Conservation (phyloP, 2,113 vertebrate species). For the Hemiprocne comata region DNA sequence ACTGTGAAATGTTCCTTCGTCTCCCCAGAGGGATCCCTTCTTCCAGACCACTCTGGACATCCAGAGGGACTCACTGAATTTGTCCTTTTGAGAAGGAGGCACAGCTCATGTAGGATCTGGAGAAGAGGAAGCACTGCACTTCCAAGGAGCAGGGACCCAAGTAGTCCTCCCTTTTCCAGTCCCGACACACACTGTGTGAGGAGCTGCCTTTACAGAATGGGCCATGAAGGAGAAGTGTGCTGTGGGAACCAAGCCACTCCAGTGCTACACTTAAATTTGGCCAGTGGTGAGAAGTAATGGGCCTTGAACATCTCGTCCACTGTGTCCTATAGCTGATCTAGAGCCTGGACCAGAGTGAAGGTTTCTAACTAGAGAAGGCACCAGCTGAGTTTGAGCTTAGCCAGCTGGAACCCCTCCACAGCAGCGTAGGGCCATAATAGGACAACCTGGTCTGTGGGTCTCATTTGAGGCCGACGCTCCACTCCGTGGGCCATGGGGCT, state of each 20-base stretch:
- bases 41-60: background rate
- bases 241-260: rapidly evolving
- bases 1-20: background rate
- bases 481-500: background rate
- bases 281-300: background rate
- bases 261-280: background rate
- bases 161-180: background rate
- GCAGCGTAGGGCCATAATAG: background rate
- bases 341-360: background rate
- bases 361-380: background rate
- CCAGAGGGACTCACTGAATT: background rate
- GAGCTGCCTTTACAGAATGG: background rate
- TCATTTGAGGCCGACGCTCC: background rate
- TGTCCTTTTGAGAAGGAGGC: background rate
- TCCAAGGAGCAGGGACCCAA: rapidly evolving
- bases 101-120: background rate
- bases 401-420: background rate
- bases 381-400: background rate
- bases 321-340: background rate
- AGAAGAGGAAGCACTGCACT: background rate
- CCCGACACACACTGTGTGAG: background rate
- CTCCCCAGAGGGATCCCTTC: background rate
- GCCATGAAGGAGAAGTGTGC: background rate
- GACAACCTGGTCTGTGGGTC: background rate
- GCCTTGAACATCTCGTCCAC: background rate